Conservation (phyloP, 2,888 invertebrate genomes). For the Drosophila greeni region DNA sequence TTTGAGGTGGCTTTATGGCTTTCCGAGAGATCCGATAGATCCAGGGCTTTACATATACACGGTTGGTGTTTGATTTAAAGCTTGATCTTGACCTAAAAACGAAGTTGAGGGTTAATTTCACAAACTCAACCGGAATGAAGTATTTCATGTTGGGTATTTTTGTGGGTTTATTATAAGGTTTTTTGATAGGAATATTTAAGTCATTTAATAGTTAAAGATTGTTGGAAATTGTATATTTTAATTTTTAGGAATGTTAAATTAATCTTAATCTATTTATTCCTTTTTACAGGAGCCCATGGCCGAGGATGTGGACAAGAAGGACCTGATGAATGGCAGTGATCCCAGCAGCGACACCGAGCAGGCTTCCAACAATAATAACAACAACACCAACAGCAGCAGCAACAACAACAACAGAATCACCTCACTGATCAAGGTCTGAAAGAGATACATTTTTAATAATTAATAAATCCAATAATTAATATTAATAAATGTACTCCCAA, state of each 20-base stretch:
- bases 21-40: conserved; percentile 13
- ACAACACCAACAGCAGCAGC: conserved; percentile 38
- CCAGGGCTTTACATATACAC: conserved; percentile 13
- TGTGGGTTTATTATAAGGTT: neutral
- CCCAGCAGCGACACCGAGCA: conserved; percentile 73
- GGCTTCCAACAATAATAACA: conserved; percentile 80
- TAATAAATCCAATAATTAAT: neutral
- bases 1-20: conserved; percentile 10
- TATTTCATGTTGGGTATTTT: neutral
- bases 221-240: too few relatives aligned
- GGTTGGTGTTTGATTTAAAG: conserved; percentile 9
- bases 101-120: neutral
- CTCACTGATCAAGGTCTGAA: conserved; percentile 85
- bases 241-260: too few relatives aligned
- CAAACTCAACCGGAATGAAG: neutral
- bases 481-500: neutral
- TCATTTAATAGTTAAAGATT: neutral
- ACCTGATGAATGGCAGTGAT: conserved; percentile 67
- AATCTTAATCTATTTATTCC: neutral
- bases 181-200: neutral
- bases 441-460: too few relatives aligned
- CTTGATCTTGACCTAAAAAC: conserved; percentile 29
- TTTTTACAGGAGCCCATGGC: conserved; percentile 64
- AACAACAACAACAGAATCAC: conserved; percentile 82
- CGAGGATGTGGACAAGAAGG: conserved; percentile 69